phyloP scores from a whole-genome alignment of 1,140 invertebrate species.

The Aradophagus sp. region DNA sequence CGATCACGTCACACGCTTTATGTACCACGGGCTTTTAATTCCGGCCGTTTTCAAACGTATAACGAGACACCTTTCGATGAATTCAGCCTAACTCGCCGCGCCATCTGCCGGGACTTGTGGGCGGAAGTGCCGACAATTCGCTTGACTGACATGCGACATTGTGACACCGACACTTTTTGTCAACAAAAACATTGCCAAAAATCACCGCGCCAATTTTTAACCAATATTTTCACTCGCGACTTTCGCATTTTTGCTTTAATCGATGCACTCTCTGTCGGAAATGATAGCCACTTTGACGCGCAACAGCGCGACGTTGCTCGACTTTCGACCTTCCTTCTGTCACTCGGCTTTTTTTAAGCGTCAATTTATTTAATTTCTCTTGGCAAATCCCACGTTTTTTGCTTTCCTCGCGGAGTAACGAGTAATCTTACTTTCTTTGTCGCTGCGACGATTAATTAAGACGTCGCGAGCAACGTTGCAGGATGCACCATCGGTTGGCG shows the following conservation, averaged over 20 bases:
- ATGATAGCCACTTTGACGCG: constrained; percentile 10
- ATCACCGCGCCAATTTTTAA: background rate
- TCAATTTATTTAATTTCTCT: background rate
- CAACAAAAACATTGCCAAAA: background rate
- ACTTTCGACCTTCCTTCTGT: background rate
- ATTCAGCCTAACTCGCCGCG: constrained; percentile 6
- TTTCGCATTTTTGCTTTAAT: background rate
- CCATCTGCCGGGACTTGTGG: constrained; percentile 18
- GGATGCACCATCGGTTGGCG: constrained; percentile 19
- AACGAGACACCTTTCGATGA: constrained; percentile 37
- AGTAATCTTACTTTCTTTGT: constrained; percentile 4
- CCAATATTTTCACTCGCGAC: background rate
- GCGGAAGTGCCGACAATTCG: constrained; percentile 17
- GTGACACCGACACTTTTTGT: background rate
- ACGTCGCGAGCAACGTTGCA: constrained; percentile 1
- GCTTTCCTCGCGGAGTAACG: background rate
- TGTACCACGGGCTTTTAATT: constrained; percentile 1
- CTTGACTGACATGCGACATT: constrained; percentile 3
- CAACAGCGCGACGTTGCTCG: constrained; percentile 3
- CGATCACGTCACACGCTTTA: constrained; percentile 19
- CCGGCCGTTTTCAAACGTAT: constrained; percentile 37
- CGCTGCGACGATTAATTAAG: constrained; percentile 9
- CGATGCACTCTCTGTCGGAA: constrained; percentile 1
- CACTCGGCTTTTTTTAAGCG: background rate
- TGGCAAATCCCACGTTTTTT: background rate